These are phyloP conservation scores for Ceramica pisi DNA, from an alignment of 2,888 invertebrate species.

Conservation along the genomic window DNA sequence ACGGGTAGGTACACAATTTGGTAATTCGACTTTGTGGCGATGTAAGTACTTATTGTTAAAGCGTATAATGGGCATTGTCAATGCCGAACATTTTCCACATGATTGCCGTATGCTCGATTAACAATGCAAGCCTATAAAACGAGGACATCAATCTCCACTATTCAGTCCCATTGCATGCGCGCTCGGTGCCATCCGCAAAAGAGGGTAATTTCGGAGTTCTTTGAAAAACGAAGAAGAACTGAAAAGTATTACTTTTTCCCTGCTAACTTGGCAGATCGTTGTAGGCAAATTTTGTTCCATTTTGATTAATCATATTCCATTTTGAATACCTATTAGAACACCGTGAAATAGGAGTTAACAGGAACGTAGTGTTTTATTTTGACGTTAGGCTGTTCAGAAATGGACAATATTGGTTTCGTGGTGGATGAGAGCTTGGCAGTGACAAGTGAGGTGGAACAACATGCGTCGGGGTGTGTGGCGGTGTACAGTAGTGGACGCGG, in stretches of 20 bases:
- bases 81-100: constrained; percentile 70
- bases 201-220: neutral
- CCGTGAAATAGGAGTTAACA: neutral
- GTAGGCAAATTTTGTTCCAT: neutral
- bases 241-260: neutral
- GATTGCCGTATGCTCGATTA: constrained; percentile 71
- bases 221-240: neutral
- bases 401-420: constrained; percentile 84
- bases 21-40: neutral
- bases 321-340: neutral
- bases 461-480: constrained; percentile 56
- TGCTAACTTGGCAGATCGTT: neutral
- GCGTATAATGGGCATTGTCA: constrained; percentile 60
- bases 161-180: constrained; percentile 59
- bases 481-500: constrained; percentile 64
- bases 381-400: constrained; percentile 42
- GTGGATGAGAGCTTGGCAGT: constrained; percentile 73
- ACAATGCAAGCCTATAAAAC: constrained; percentile 72
- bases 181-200: constrained; percentile 11
- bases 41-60: constrained; percentile 11
- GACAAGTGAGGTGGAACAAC: constrained; percentile 58
- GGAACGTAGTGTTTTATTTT: neutral
- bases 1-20: too few relatives aligned
- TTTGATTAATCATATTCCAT: neutral
- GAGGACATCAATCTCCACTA: constrained; percentile 55